Conservation (phyloP, 2,797 vertebrate genomes). For the Sarcophilus harrisii region DNA sequence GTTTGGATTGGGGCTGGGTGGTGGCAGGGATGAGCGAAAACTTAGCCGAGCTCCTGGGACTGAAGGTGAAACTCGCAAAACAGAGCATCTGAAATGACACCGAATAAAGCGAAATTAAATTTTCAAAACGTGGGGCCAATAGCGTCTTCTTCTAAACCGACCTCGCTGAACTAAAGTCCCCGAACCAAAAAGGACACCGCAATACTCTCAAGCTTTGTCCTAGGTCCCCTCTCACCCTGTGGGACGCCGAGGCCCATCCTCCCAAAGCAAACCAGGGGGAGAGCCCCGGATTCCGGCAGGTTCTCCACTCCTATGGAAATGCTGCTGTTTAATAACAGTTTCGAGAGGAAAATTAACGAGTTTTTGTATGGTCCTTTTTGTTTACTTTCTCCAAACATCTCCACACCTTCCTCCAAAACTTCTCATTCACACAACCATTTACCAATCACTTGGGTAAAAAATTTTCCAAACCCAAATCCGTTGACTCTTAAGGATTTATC, state of each 20-base stretch:
- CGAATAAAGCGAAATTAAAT: slow-evolving; percentile 61
- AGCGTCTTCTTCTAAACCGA: not conserved
- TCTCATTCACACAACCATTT: not conserved
- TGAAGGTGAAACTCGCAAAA: slow-evolving; percentile 9
- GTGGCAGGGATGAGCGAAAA: slow-evolving; percentile 11
- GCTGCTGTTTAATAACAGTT: not conserved
- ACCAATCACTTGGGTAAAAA: slow-evolving; percentile 1
- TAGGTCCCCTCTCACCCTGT: not conserved
- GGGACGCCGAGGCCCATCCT: not conserved
- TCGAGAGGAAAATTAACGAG: not conserved
- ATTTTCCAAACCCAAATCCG: not conserved
- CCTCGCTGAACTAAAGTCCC: not conserved
- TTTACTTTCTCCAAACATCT: not conserved
- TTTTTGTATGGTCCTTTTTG: not conserved
- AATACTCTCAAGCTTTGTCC: not conserved
- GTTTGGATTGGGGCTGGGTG: not conserved
- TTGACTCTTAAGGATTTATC: not conserved
- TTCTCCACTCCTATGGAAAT: not conserved
- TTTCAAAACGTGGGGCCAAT: not conserved
- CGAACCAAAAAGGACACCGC: not conserved
- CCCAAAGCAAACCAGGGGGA: not conserved
- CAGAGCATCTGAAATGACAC: slow-evolving; percentile 31
- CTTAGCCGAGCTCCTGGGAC: not conserved
- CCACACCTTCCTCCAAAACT: not conserved
- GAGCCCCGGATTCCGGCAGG: not conserved